A percentile compares a stretch with the other conserved stretches of the same genome.
Conservation (phyloP, 2,888 invertebrate genomes). For the Embidobia sp. region DNA sequence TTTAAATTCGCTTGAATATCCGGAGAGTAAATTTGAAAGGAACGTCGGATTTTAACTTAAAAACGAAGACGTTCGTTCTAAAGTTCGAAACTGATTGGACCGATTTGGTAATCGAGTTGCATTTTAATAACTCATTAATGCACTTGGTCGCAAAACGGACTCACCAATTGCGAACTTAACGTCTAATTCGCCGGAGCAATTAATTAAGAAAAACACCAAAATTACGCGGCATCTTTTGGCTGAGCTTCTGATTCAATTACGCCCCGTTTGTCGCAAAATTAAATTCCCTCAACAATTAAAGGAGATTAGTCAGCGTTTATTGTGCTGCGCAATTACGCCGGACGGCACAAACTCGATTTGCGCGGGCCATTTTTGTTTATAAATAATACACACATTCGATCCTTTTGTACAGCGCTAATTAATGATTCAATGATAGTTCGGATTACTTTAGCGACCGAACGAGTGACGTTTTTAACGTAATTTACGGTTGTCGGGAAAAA, state of each 20-base stretch:
- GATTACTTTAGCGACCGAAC: too few relatives aligned
- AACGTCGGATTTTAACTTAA: too few relatives aligned
- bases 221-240: slow-evolving; percentile 9
- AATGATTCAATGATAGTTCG: slow-evolving; percentile 34
- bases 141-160: not conserved
- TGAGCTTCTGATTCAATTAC: slow-evolving; percentile 17
- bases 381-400: slow-evolving; percentile 15
- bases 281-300: slow-evolving; percentile 28
- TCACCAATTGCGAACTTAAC: slow-evolving; percentile 1
- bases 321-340: slow-evolving; percentile 16
- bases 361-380: slow-evolving; percentile 18
- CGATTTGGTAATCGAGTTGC: slow-evolving; percentile 21
- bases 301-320: slow-evolving; percentile 33
- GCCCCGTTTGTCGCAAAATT: slow-evolving; percentile 18
- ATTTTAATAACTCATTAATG: slow-evolving; percentile 27
- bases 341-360: slow-evolving; percentile 26
- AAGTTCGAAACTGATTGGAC: slow-evolving; percentile 16
- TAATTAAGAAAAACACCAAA: slow-evolving; percentile 23
- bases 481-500: too few relatives aligned
- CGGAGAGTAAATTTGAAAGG: slow-evolving; percentile 20
- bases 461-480: too few relatives aligned
- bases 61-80: too few relatives aligned
- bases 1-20: slow-evolving; percentile 26
- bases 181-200: slow-evolving; percentile 12
- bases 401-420: slow-evolving; percentile 31